Evolutionary conservation across 1,140 invertebrate species (phyloP).

Genomic region (Aphaenogaster floridana): DNA sequence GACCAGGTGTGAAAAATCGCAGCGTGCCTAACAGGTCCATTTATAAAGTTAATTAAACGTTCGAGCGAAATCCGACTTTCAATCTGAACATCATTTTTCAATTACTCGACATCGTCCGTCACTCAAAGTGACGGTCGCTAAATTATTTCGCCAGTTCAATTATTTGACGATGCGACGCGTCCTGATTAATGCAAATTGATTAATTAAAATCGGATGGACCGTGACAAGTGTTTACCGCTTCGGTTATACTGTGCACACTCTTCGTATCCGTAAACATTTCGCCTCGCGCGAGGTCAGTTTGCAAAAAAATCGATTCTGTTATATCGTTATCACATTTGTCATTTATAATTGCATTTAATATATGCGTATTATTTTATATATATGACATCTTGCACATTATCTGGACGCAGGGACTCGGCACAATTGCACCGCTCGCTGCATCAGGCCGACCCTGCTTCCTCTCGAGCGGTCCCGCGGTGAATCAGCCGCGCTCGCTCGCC

Average conservation of each 20-base stretch:
- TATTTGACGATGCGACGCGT: conserved; percentile 58
- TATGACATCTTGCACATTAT: background rate
- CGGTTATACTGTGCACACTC: conserved; percentile 21
- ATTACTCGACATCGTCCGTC: conserved; percentile 54
- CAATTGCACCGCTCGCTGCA: conserved; percentile 29
- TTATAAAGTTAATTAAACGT: conserved; percentile 63
- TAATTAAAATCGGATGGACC: conserved; percentile 61
- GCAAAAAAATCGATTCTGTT: background rate
- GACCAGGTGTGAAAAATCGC: conserved; percentile 56
- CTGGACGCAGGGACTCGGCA: conserved; percentile 6
- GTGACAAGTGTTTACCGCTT: conserved; percentile 60
- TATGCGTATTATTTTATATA: background rate
- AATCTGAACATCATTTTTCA: conserved; percentile 60
- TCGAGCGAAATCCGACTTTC: conserved; percentile 32
- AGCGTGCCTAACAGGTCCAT: conserved; percentile 53
- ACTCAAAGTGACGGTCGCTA: conserved; percentile 57
- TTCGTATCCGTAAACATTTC: conserved; percentile 39
- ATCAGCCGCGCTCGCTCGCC: conserved; percentile 68
- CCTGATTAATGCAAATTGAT: conserved; percentile 63
- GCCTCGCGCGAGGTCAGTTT: background rate
- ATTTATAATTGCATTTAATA: background rate
- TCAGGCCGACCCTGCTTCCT: conserved; percentile 43
- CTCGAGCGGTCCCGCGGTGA: conserved; percentile 64
- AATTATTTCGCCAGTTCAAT: conserved; percentile 62
- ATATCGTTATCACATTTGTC: background rate